Conservation (phyloP, 1,140 invertebrate species). For the Metaphire vulgaris region DNA sequence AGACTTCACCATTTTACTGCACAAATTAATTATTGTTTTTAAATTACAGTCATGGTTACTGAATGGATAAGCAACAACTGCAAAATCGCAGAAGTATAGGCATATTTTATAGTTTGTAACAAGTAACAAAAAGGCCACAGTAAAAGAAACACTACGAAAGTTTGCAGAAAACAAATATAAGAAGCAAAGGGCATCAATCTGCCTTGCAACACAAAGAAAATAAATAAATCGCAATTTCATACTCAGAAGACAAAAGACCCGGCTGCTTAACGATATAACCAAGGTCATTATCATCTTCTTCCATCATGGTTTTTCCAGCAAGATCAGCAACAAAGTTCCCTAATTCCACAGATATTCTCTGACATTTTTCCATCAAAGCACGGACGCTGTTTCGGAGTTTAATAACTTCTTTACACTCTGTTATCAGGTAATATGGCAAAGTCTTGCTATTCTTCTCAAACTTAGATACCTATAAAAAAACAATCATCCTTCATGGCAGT, state of each 20-base stretch:
- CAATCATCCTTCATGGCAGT: no score
- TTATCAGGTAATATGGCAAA: slow-evolving; percentile 49
- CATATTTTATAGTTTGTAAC: no score
- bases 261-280: slow-evolving; percentile 53
- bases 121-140: no score
- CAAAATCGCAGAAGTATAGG: no score
- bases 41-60: background rate
- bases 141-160: no score
- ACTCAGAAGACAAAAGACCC: slow-evolving; percentile 45
- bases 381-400: slow-evolving; percentile 51
- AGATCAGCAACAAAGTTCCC: slow-evolving; percentile 51
- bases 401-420: slow-evolving; percentile 52
- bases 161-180: no score
- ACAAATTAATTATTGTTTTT: background rate
- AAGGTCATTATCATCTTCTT: slow-evolving; percentile 34
- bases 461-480: slow-evolving; percentile 38
- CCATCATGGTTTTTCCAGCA: slow-evolving; percentile 31
- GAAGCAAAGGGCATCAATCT: no score
- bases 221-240: no score
- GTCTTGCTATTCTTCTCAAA: slow-evolving; percentile 46
- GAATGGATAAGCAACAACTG: no score
- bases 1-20: background rate
- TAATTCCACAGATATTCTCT: slow-evolving; percentile 53
- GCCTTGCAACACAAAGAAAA: no score
- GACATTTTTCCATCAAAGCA: slow-evolving; percentile 55